Conservation (phyloP, 1,140 invertebrate genomes). For the Caerostris darwini region DNA sequence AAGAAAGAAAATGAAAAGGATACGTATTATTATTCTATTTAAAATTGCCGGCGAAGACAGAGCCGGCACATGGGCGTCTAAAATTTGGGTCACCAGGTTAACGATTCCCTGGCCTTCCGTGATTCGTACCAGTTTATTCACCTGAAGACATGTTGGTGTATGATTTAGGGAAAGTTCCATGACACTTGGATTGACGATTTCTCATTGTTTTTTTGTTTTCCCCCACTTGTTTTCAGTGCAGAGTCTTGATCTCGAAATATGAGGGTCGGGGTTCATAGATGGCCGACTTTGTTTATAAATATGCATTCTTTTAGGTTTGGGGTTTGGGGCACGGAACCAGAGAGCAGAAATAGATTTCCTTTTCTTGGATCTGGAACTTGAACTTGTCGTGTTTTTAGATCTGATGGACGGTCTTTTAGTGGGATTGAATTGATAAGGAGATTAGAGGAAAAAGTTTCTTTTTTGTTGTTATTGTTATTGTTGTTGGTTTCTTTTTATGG, state of each 20-base stretch:
- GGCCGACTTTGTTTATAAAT: slow-evolving; percentile 32
- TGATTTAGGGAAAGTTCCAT: slow-evolving; percentile 53
- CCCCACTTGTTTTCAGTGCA: neutral
- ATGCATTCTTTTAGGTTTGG: neutral
- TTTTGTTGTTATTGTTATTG: no score
- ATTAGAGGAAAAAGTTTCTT: no score
- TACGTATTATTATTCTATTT: neutral
- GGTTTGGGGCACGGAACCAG: neutral
- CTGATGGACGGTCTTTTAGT: no score
- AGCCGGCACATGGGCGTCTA: neutral
- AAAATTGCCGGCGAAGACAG: neutral
- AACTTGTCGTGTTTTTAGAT: neutral
- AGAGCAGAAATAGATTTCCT: slow-evolving; percentile 9
- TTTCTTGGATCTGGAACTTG: neutral
- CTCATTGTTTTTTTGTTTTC: neutral
- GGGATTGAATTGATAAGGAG: no score
- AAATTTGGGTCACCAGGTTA: slow-evolving; percentile 47
- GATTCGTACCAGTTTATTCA: slow-evolving; percentile 50
- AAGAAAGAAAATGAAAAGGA: neutral
- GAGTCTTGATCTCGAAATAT: slow-evolving; percentile 7
- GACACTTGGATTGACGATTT: neutral
- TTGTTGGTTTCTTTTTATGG: no score
- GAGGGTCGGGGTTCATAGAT: slow-evolving; percentile 11
- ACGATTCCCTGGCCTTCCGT: slow-evolving; percentile 9
- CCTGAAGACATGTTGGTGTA: neutral